Evolutionary conservation across 2,888 invertebrate species (phyloP), one percentile per base, ranked within the genome.

Genomic region (Cephonodes hylas): DNA sequence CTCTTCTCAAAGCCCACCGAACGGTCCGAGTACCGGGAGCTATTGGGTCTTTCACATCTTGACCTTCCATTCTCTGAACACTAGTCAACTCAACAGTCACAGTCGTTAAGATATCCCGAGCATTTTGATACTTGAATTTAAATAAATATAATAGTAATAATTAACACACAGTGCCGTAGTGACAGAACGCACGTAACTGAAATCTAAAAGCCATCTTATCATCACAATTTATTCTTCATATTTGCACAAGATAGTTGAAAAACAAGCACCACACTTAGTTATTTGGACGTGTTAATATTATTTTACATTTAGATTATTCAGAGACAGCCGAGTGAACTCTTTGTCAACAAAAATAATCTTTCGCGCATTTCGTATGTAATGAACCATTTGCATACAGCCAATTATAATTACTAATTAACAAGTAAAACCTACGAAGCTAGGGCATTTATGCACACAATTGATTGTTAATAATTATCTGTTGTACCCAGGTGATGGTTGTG

Each of bases 1-100:
- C 91, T 34, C 91, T 76, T 48, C 91, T 74, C n/a, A 89, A 66
- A 10, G 83, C 73, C 84, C 86, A 89, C 42, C 76, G 71, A 20
- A 83, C 74, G 22, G 68, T 62, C 57, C 75, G 72, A 3, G 60
- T 48, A 20, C 65, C 68, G 63, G 65, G 65, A 15, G 69, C 59
- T 63, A 69, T 64, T 2, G 64, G 63, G 23, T 68, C 70, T 61
- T 69, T 73, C 7, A 58, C 23, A 57, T 66, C 70, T 67, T 77
- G 76, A 64, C 70, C 76, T 63, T 66, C 68, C 69, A 73, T 68
- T 63, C 62, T 66, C 42, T 61, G 63, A 38, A 42, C 27, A 60
- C 27, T 20, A 44, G 45, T 34, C 34, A 31, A 25, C 18, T 45
- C n/a, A n/a, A n/a, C n/a, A n/a, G n/a, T n/a, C n/a, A 15, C 13